These are phyloP conservation scores for Falco columbarius DNA, from an alignment of 2,797 vertebrate species.

Conservation along the genomic window DNA sequence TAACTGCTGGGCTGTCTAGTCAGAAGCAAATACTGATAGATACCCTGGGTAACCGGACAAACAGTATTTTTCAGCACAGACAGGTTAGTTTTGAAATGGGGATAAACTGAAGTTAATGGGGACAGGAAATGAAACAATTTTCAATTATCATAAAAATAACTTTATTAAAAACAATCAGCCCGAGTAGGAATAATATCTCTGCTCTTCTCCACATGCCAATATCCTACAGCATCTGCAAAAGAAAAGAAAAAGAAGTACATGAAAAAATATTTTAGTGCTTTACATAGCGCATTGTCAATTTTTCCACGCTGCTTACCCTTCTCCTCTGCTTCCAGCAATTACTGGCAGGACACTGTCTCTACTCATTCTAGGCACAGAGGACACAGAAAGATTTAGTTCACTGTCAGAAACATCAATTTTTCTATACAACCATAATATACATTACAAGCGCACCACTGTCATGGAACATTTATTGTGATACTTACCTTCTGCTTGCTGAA, in stretches of 20 bases:
- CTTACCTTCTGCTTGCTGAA: conserved; percentile 12
- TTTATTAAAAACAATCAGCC: conserved; percentile 8
- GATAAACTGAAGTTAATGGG: background rate
- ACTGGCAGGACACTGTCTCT: conserved; percentile 7
- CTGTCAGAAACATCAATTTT: conserved; percentile 9
- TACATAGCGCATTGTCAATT: rapidly evolving
- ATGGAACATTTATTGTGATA: background rate
- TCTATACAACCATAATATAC: background rate
- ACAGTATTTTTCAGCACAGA: background rate
- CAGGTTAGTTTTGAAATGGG: background rate
- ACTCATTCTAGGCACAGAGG: conserved; percentile 47
- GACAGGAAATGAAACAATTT: background rate
- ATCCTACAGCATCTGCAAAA: conserved; percentile 49
- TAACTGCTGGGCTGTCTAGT: background rate
- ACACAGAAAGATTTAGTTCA: conserved; percentile 49
- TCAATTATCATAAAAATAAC: background rate
- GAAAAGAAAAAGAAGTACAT: conserved; percentile 24
- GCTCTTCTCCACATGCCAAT: background rate
- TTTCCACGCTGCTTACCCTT: conserved; percentile 54
- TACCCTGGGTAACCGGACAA: background rate
- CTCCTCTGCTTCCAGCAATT: conserved; percentile 1
- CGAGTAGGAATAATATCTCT: background rate
- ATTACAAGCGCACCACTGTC: background rate
- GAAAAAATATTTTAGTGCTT: background rate
- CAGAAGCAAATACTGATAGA: background rate